Base-by-base conservation (phyloP, 2,113 vertebrate genomes). In the Crocuta crocuta region DNA sequence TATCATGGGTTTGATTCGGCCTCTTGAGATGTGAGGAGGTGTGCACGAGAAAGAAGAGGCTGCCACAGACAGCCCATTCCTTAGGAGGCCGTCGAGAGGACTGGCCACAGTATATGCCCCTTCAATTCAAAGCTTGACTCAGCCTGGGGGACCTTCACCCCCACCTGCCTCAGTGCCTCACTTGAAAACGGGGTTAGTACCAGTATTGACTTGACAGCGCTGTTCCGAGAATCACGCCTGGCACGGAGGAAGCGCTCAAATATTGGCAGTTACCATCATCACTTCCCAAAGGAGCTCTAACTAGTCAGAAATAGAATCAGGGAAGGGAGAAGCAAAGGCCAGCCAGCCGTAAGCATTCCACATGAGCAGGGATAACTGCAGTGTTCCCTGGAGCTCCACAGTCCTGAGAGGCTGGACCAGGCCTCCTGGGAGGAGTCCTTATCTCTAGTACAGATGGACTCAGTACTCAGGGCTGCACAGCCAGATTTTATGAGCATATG, bases 401-500 rank as follows among this genome's bases (percentile, higher is more conserved):
- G 28, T 84, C 45, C 50, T 68, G 35, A 16, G n/a, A 92, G 55
- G 61, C 43, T 45, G 53, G 28, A 86, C 39, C 55, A 24, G 39
- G 26, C 48, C 63, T 55, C 61, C 66, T 4, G 7, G 23, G 4
- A 45, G n/a, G 55, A 71, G 53, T 58, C 53, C 24, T 31, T 74
- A 48, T 63, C 61, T 21, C 1, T 26, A 82, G 31, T 35, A 89
- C 95, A 96, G 92, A 96, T 55, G 45, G 93, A 80, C 39, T 81
- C 26, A 66, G 43, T 43, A 79, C 85, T 81, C 1, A 28, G 71
- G 83, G 55, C 66, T 86, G 31, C 33, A 80, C 23, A 87, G 84
- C 83, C 92, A 95, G 96, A 92, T 90, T 93, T 96, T 76, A 93
- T 71, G 28, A 93, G 71, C 83, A 95, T 83, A 96, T 90, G 88